These are phyloP conservation scores for Noctilio leporinus DNA, from an alignment of 2,113 vertebrate genomes.

Conservation along the genomic window DNA sequence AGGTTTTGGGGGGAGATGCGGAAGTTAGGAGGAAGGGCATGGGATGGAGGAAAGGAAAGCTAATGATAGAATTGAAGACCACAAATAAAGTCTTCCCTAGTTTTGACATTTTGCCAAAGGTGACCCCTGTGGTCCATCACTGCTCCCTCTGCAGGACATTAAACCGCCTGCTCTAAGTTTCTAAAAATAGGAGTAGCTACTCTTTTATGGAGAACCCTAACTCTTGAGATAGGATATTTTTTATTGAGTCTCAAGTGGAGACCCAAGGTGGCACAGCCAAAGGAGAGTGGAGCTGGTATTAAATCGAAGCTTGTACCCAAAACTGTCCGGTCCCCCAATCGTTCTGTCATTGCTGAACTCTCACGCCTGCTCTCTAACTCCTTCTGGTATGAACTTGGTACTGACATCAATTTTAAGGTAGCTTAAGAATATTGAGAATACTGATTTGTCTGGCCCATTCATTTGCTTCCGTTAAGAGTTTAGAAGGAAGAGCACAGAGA, in stretches of 20 bases:
- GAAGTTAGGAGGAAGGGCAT: background rate
- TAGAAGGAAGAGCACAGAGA: background rate
- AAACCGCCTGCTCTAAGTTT: slow-evolving; percentile 3
- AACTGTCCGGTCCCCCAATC: background rate
- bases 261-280: background rate
- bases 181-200: background rate
- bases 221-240: background rate
- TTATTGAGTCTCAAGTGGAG: too few species aligned
- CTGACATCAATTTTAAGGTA: background rate
- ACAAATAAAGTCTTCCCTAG: background rate
- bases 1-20: background rate
- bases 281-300: background rate
- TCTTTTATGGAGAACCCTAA: background rate
- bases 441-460: background rate
- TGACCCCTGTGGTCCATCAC: background rate
- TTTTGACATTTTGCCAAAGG: background rate
- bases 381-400: background rate
- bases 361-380: background rate
- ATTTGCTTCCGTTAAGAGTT: background rate
- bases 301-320: background rate
- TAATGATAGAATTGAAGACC: background rate
- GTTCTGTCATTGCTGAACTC: background rate
- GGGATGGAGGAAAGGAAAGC: background rate
- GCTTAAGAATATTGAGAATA: background rate
- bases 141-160: background rate